Base-by-base conservation (phyloP, 1,140 invertebrate genomes). In the Cheumatopsyche charites region DNA sequence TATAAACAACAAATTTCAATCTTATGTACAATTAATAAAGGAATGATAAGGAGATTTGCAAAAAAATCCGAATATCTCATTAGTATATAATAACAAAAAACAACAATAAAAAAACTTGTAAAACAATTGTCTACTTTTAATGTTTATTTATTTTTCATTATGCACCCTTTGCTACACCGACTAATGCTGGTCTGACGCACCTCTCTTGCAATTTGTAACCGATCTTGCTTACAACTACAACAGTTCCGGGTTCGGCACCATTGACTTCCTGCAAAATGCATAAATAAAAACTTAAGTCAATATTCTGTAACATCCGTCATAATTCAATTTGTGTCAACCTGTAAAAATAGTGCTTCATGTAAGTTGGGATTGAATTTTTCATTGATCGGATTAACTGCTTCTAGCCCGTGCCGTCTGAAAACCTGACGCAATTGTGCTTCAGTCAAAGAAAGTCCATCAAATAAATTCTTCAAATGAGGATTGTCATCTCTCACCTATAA, bases 361-460 rank as follows among this genome's bases (percentile, higher is more conserved):
- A 93, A 83, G 82, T 98, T 97, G 3, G 97, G 97, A 85, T 99
- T 91, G 83, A 99, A 99, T 82, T 97, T 97, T 77, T 97, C 92
- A 77, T 96, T 89, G 11, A 95, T 74, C 19, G 97, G 97, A 81
- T 94, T 92, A 15, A 98, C 87, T 47, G 89, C 86, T 66, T 89
- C 85, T 36, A 99, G 83, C 7, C 97, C 97, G 84, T 99, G 94
- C 75, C 94, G 88, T 63, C 89, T 89, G 79, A 98, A 98, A 0
- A 97, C 94, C 87, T 91, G 83, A 71, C 90, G 86, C 61, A 99
- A 82, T 79, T 96, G 91, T 36, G 91, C 89, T 79, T 96, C 90
- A 0, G 96, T 99, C 89, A 99, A 95, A 1, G 85, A 85, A 9
- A 99, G 84, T 6, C 97, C 97, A 82, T 98, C 93, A 79, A 91